Percentiles rank a stretch among this genome's conserved stretches.
Conservation (phyloP, 2,888 invertebrate genomes). For the Eupithecia subfuscata region DNA sequence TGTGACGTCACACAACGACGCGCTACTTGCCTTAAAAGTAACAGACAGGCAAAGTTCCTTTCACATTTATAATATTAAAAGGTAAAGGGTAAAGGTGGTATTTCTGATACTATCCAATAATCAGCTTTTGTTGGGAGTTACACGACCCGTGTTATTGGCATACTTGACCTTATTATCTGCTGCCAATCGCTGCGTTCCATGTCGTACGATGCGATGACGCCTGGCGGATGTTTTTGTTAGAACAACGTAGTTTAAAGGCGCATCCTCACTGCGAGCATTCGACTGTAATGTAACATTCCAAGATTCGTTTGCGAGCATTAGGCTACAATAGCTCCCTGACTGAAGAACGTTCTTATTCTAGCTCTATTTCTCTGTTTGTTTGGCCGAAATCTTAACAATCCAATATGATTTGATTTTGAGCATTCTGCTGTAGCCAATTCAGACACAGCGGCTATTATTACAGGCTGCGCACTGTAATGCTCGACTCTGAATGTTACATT, state of each 20-base stretch:
- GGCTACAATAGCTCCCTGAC: not conserved
- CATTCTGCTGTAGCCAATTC: too few relatives aligned
- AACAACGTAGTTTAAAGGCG: not conserved
- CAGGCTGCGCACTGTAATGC: too few relatives aligned
- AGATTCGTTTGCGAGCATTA: not conserved
- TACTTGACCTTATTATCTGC: slow-evolving; percentile 50
- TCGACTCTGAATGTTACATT: too few relatives aligned
- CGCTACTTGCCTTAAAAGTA: too few relatives aligned
- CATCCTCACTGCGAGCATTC: not conserved
- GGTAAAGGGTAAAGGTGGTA: not conserved
- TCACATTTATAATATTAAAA: not conserved
- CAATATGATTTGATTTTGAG: too few relatives aligned
- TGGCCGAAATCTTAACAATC: too few relatives aligned
- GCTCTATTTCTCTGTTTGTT: too few relatives aligned
- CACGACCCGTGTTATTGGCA: slow-evolving; percentile 33
- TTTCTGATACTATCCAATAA: not conserved
- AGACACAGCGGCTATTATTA: too few relatives aligned
- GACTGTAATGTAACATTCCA: not conserved
- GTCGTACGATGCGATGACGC: slow-evolving; percentile 20
- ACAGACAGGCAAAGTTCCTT: not conserved
- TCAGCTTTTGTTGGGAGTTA: slow-evolving; percentile 20
- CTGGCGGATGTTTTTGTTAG: slow-evolving; percentile 7
- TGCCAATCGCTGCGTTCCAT: slow-evolving; percentile 25
- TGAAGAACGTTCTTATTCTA: too few relatives aligned
- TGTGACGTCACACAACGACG: too few relatives aligned